Evolutionary conservation across 2,797 vertebrate species (phyloP).

Genomic region (Sebastes taczanowskii): DNA sequence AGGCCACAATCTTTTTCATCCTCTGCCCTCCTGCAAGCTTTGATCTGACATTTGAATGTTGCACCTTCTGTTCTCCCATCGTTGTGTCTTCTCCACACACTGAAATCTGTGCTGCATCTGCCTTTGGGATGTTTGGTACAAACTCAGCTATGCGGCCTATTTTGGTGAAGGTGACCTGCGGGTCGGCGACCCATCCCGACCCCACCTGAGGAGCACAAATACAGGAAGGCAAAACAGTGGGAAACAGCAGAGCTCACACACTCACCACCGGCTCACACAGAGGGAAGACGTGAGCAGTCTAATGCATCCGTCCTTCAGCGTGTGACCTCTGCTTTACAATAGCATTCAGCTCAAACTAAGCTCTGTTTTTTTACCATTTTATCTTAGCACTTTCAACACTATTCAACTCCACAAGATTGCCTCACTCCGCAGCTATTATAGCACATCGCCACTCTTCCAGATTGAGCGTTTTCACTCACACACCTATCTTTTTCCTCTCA

Average conservation of each 20-base stretch:
- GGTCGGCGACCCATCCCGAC: conserved; percentile 9
- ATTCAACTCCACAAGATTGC: conserved; percentile 64
- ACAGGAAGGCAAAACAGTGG: background rate
- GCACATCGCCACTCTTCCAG: conserved; percentile 63
- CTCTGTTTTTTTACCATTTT: conserved; percentile 48
- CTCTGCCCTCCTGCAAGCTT: conserved; percentile 61
- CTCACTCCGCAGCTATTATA: conserved; percentile 57
- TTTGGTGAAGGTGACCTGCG: conserved; percentile 13
- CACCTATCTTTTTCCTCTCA: conserved; percentile 50
- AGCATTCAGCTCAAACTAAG: conserved; percentile 45
- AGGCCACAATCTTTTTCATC: conserved; percentile 71
- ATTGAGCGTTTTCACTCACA: conserved; percentile 69
- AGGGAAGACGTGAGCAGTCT: conserved; percentile 10
- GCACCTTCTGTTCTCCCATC: conserved; percentile 65
- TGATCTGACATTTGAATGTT: conserved; percentile 71
- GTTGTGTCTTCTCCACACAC: conserved; percentile 35
- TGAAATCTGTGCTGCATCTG: conserved; percentile 26
- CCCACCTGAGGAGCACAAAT: conserved; percentile 20
- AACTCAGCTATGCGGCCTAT: background rate
- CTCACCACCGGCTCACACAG: conserved; percentile 5
- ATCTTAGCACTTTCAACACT: conserved; percentile 51
- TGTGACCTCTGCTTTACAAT: conserved; percentile 44
- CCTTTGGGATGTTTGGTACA: conserved; percentile 37
- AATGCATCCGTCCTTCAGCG: conserved; percentile 42
- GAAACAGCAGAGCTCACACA: conserved; percentile 7